phyloP scores from a whole-genome alignment of 2,797 vertebrate species.

The Paramormyrops hopkinsi region DNA sequence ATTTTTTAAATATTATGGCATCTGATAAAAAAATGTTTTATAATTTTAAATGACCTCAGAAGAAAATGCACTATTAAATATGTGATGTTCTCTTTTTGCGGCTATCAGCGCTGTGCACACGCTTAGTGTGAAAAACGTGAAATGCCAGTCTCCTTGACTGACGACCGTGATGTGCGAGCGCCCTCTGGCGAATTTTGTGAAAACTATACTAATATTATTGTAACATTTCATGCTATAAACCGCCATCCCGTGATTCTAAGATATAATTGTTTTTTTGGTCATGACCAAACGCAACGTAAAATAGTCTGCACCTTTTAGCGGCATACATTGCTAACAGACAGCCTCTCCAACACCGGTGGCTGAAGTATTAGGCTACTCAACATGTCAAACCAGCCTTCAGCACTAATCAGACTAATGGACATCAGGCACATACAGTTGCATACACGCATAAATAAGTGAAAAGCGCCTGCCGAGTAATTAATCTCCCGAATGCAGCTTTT shows the following conservation, averaged over 20 bases:
- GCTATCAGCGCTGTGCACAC: neutral
- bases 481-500: constrained; percentile 68
- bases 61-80: neutral
- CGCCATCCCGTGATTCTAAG: neutral
- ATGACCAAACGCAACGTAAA: neutral
- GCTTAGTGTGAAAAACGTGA: neutral
- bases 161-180: constrained; percentile 34
- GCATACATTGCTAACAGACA: neutral
- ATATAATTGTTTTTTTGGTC: neutral
- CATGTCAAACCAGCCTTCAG: constrained; percentile 67
- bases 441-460: neutral
- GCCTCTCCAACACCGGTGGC: constrained; percentile 36
- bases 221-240: neutral
- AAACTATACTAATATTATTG: neutral
- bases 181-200: constrained; percentile 32
- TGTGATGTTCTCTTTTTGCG: neutral
- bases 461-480: constrained; percentile 61
- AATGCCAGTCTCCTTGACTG: constrained; percentile 18
- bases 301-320: constrained; percentile 28
- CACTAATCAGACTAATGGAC: constrained; percentile 76
- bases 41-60: neutral
- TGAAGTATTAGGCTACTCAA: constrained; percentile 63
- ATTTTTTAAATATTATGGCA: neutral
- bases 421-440: constrained; percentile 26
- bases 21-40: neutral